Evolutionary conservation across 2,113 vertebrate species (phyloP).

Genomic region (Dunckerocampus dactyliophorus): DNA sequence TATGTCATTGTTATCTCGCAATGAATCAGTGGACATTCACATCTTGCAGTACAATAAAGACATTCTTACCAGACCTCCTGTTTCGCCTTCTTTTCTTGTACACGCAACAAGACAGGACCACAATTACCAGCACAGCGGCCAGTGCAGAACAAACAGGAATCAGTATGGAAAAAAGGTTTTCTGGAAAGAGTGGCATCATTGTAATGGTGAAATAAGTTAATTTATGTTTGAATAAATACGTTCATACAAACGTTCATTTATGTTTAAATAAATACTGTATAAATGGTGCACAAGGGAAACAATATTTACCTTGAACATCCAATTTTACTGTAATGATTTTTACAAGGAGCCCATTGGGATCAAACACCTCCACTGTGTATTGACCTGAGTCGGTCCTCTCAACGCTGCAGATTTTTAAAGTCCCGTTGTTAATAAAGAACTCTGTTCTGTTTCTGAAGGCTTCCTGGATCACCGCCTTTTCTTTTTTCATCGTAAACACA

Average conservation of each 20-base stretch:
- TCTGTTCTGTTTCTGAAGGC: conserved; percentile 7
- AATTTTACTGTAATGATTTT: background rate
- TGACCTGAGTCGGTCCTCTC: conserved; percentile 36
- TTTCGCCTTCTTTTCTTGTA: background rate
- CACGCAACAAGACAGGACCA: conserved; percentile 13
- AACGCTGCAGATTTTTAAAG: conserved; percentile 34
- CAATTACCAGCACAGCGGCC: conserved; percentile 6
- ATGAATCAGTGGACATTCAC: background rate
- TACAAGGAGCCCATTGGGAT: background rate
- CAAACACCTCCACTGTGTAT: conserved; percentile 16
- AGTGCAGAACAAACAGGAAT: background rate
- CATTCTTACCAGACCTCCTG: conserved; percentile 24
- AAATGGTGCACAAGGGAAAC: background rate
- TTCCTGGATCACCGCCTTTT: background rate
- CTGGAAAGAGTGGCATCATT: conserved; percentile 18
- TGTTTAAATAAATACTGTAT: background rate
- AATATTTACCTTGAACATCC: conserved; percentile 45
- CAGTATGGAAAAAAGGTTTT: background rate
- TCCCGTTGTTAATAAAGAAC: conserved; percentile 42
- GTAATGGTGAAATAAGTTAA: background rate
- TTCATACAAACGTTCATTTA: too few species aligned
- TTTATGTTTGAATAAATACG: too few species aligned
- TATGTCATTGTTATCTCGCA: background rate
- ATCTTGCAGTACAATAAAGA: too few species aligned
- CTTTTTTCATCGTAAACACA: conserved; percentile 27